Conservation (phyloP, 2,113 vertebrate species). For the Nerophis ophidion region DNA sequence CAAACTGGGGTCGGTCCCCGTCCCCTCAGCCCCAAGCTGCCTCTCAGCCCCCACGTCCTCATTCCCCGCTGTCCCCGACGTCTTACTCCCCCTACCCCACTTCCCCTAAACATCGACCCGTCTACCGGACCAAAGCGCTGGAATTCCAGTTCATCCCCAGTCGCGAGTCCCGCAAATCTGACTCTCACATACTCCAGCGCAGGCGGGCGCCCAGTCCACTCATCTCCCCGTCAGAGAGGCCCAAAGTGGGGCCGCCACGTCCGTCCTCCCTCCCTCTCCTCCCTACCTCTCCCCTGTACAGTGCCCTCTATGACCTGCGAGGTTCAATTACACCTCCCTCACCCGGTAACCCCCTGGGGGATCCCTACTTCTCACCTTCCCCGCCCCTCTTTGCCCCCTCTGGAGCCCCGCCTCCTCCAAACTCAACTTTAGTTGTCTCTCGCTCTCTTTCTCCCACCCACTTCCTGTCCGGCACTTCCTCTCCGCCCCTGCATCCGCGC, state of each 20-base stretch:
- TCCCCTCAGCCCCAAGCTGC: constrained; percentile 73
- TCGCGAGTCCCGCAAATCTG: constrained; percentile 70
- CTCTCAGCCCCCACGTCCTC: constrained; percentile 73
- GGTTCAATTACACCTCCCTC: constrained; percentile 72
- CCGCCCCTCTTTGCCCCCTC: constrained; percentile 78
- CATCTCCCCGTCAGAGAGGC: constrained; percentile 78
- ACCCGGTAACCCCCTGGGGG: constrained; percentile 74
- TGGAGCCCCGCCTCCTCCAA: constrained; percentile 74
- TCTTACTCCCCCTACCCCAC: constrained; percentile 77
- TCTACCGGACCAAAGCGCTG: constrained; percentile 73
- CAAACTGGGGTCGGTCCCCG: constrained; percentile 67
- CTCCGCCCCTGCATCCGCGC: constrained; percentile 68
- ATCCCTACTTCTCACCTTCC: constrained; percentile 80
- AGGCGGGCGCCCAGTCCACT: constrained; percentile 84
- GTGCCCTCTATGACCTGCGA: constrained; percentile 72
- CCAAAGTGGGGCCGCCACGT: constrained; percentile 78
- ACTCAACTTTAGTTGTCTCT: constrained; percentile 73
- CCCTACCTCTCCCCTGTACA: constrained; percentile 76
- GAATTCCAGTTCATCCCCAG: constrained; percentile 77
- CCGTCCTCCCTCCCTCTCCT: constrained; percentile 87
- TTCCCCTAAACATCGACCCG: constrained; percentile 73
- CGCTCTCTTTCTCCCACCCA: constrained; percentile 85
- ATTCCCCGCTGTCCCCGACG: constrained; percentile 74
- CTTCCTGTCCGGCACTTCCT: constrained; percentile 76
- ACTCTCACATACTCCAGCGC: constrained; percentile 72